Percentiles rank a stretch among this genome's conserved stretches.
phyloP scores from a whole-genome alignment of 37 sponge, comb jelly and placozoan genomes.

The Hormiphora californensis region DNA sequence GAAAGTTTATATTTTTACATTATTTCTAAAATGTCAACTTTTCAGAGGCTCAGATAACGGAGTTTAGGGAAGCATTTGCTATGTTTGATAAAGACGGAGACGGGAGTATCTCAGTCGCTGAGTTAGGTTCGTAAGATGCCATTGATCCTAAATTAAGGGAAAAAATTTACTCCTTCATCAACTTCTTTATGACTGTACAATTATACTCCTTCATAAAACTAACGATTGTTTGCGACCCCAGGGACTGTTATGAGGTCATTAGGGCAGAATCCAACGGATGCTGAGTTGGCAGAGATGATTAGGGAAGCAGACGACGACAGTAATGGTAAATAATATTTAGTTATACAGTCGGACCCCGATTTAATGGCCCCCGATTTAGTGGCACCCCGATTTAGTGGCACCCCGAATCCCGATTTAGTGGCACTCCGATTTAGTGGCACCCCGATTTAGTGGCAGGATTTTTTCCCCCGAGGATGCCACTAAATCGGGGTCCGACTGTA shows the following conservation, averaged over 20 bases:
- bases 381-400: no score
- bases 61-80: slow-evolving; percentile 48
- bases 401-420: no score
- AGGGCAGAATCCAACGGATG: slow-evolving; percentile 39
- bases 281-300: slow-evolving; percentile 32
- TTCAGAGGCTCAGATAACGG: slow-evolving; percentile 47
- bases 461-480: no score
- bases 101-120: slow-evolving; percentile 25
- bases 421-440: no score
- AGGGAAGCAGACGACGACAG: slow-evolving; percentile 11
- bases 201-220: not conserved
- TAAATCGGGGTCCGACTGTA: no score
- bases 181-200: not conserved
- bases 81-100: slow-evolving; percentile 52
- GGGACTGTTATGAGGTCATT: slow-evolving; percentile 21
- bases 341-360: no score
- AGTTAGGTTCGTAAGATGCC: not conserved
- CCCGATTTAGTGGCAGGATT: no score
- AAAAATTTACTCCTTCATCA: not conserved
- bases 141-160: not conserved
- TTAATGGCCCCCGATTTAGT: no score
- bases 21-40: no score
- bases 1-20: no score
- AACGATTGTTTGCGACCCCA: not conserved
- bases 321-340: slow-evolving; percentile 31